Conservation (phyloP, 2,888 invertebrate species). For the Callimorpha dominula region DNA sequence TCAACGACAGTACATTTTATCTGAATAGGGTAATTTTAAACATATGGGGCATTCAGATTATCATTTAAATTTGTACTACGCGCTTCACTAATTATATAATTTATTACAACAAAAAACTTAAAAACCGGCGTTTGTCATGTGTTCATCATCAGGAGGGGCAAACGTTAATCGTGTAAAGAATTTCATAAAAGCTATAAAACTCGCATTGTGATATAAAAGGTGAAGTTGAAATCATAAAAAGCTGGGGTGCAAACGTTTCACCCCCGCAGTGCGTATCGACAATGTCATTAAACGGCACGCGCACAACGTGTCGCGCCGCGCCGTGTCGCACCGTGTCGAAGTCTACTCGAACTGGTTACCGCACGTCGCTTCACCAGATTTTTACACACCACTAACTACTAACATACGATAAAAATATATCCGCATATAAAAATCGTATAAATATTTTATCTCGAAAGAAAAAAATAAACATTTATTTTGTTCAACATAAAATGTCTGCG, state of each 20-base stretch:
- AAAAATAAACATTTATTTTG: slow-evolving; percentile 4
- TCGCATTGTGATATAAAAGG: slow-evolving; percentile 79
- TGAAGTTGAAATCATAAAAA: slow-evolving; percentile 80
- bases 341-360: slow-evolving; percentile 17
- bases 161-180: slow-evolving; percentile 80
- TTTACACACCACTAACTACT: slow-evolving; percentile 62
- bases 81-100: slow-evolving; percentile 75
- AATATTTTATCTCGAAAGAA: slow-evolving; percentile 30
- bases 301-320: slow-evolving; percentile 35
- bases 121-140: slow-evolving; percentile 64
- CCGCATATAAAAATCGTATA: slow-evolving; percentile 38
- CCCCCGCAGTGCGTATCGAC: slow-evolving; percentile 62
- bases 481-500: background rate
- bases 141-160: slow-evolving; percentile 65
- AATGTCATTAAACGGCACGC: slow-evolving; percentile 70
- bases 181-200: slow-evolving; percentile 81
- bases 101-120: slow-evolving; percentile 73
- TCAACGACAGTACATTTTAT: slow-evolving; percentile 29
- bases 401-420: slow-evolving; percentile 56
- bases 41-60: slow-evolving; percentile 30
- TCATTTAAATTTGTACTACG: slow-evolving; percentile 40
- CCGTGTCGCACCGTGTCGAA: slow-evolving; percentile 19
- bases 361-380: slow-evolving; percentile 50
- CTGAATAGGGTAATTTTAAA: slow-evolving; percentile 48
- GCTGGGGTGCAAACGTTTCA: slow-evolving; percentile 63